These are phyloP conservation scores for Sapajus apella DNA, from an alignment of 2,113 vertebrate species.

Conservation along the genomic window DNA sequence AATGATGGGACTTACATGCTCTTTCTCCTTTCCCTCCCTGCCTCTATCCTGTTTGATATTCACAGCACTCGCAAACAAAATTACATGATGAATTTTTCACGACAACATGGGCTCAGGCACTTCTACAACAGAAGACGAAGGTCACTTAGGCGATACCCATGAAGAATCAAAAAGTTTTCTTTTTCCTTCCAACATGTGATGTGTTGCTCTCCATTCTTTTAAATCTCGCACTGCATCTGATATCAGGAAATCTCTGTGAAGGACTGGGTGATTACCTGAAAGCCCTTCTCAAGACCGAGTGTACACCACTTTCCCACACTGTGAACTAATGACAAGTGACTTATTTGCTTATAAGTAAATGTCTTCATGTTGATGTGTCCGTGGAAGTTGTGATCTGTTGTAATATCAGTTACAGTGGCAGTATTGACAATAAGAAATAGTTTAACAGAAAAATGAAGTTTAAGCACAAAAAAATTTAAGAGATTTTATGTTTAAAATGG, in stretches of 20 bases:
- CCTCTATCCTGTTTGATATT: slow-evolving; percentile 77
- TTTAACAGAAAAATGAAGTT: slow-evolving; percentile 83
- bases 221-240: slow-evolving; percentile 82
- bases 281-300: slow-evolving; percentile 85
- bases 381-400: slow-evolving; percentile 89
- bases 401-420: slow-evolving; percentile 89
- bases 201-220: slow-evolving; percentile 83
- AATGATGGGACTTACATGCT: slow-evolving; percentile 73
- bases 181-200: slow-evolving; percentile 83
- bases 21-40: slow-evolving; percentile 70
- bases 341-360: slow-evolving; percentile 89
- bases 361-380: slow-evolving; percentile 88
- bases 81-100: slow-evolving; percentile 99
- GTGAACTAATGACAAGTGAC: slow-evolving; percentile 90
- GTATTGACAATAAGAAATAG: slow-evolving; percentile 88
- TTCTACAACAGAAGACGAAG: slow-evolving; percentile 99
- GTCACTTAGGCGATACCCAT: slow-evolving; percentile 93
- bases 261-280: slow-evolving; percentile 83
- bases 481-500: slow-evolving; percentile 84
- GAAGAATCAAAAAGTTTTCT: slow-evolving; percentile 86
- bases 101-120: slow-evolving; percentile 96
- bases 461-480: slow-evolving; percentile 87
- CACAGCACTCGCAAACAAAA: slow-evolving; percentile 99
- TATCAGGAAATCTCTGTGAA: slow-evolving; percentile 85
- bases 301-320: slow-evolving; percentile 88